A percentile compares a stretch with the other conserved stretches of the same genome.
These are phyloP conservation scores for Cydia splendana DNA, from an alignment of 1,140 invertebrate species.

Conservation along the genomic window DNA sequence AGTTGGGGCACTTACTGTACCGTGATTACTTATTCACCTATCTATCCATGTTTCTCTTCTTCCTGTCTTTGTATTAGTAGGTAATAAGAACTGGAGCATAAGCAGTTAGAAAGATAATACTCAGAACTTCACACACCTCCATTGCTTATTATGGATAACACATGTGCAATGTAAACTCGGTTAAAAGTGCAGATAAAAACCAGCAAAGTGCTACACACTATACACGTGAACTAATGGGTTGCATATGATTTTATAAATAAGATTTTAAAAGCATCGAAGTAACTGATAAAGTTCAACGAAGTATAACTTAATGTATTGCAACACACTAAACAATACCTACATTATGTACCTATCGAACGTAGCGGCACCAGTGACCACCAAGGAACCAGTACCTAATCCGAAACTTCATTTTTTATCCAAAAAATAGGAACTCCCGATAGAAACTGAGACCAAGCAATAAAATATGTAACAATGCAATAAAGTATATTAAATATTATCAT, in stretches of 20 bases:
- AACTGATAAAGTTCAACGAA: background rate
- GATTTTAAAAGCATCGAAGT: background rate
- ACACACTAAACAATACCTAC: too few relatives aligned
- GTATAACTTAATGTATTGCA: too few relatives aligned
- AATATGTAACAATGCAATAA: background rate
- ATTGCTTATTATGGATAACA: background rate
- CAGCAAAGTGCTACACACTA: background rate
- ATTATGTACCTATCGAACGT: too few relatives aligned
- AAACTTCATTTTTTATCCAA: too few relatives aligned
- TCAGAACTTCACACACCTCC: background rate
- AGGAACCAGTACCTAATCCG: too few relatives aligned
- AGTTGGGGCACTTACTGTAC: too few relatives aligned
- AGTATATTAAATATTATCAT: background rate
- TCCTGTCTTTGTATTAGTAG: background rate
- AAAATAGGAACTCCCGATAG: too few relatives aligned
- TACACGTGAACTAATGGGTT: background rate
- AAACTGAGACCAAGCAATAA: background rate
- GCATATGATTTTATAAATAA: background rate
- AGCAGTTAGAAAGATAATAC: background rate
- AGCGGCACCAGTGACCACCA: too few relatives aligned
- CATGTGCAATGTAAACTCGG: conserved; percentile 9
- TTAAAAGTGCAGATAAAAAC: background rate
- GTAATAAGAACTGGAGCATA: background rate
- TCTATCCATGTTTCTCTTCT: too few relatives aligned
- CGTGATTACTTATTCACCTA: too few relatives aligned